Conservation (phyloP, 2,113 vertebrate genomes). For the Rhegmatorhina hoffmannsi region DNA sequence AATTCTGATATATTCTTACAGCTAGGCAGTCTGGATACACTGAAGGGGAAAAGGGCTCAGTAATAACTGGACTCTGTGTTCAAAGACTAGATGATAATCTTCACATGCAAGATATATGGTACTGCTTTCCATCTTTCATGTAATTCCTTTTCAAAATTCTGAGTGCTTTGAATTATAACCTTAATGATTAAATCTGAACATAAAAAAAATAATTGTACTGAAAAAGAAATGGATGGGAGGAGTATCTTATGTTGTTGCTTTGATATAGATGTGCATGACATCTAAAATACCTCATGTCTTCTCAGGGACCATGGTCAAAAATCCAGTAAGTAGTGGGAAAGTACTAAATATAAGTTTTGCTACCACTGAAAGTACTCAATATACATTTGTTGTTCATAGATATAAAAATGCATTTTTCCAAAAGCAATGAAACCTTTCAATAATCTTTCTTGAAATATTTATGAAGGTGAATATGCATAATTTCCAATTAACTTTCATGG, state of each 20-base stretch:
- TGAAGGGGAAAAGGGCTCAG: neutral
- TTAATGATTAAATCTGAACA: neutral
- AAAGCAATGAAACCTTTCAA: neutral
- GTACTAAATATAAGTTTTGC: neutral
- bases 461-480: slow-evolving; percentile 33
- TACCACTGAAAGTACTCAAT: neutral
- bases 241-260: neutral
- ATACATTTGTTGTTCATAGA: neutral
- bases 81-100: neutral
- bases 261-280: neutral
- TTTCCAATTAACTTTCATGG: slow-evolving; percentile 36
- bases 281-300: neutral
- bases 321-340: neutral
- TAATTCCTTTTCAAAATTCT: neutral
- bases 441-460: slow-evolving; percentile 53
- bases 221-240: neutral
- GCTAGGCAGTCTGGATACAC: neutral
- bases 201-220: neutral
- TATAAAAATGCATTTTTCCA: slow-evolving; percentile 1
- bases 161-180: neutral
- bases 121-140: neutral
- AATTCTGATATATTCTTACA: neutral
- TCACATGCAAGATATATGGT: neutral
- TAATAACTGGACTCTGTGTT: neutral
- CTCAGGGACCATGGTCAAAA: neutral